These are phyloP conservation scores for Pempheris klunzingeri DNA, from an alignment of 2,797 vertebrate genomes.

Conservation along the genomic window DNA sequence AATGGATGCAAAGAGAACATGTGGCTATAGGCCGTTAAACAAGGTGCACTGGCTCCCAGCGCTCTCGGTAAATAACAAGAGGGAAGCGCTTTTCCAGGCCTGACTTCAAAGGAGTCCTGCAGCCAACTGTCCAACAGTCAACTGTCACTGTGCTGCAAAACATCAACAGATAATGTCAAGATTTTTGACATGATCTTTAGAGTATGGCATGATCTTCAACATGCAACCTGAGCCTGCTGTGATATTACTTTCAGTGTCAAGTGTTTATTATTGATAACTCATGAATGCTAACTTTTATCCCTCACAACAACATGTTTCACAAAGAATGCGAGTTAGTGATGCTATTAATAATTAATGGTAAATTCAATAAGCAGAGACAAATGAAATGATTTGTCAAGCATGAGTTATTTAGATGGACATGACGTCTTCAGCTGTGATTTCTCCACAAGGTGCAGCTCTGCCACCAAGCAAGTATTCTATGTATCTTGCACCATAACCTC, in stretches of 20 bases:
- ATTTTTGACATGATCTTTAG: neutral
- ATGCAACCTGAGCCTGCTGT: neutral
- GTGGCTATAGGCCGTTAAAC: constrained; percentile 72
- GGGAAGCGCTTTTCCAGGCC: constrained; percentile 34
- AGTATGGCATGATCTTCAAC: neutral
- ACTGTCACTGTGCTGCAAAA: neutral
- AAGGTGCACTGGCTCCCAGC: constrained; percentile 63
- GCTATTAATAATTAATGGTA: neutral
- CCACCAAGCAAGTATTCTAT: neutral
- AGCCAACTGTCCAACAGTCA: constrained; percentile 13
- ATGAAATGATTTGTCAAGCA: neutral
- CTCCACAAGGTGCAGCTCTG: constrained; percentile 1
- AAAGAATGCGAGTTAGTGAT: neutral
- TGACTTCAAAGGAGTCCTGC: constrained; percentile 41
- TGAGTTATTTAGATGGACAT: constrained; percentile 7
- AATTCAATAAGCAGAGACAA: neutral
- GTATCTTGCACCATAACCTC: neutral
- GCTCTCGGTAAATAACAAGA: constrained; percentile 68
- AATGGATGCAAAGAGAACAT: constrained; percentile 65
- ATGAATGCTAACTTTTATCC: neutral
- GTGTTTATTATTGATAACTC: neutral
- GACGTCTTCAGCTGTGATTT: constrained; percentile 10
- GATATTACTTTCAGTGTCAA: neutral
- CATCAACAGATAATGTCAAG: neutral
- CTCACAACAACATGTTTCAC: neutral